Base-by-base conservation (phyloP, 2,888 invertebrate species). In the Aphodius sticticus region DNA sequence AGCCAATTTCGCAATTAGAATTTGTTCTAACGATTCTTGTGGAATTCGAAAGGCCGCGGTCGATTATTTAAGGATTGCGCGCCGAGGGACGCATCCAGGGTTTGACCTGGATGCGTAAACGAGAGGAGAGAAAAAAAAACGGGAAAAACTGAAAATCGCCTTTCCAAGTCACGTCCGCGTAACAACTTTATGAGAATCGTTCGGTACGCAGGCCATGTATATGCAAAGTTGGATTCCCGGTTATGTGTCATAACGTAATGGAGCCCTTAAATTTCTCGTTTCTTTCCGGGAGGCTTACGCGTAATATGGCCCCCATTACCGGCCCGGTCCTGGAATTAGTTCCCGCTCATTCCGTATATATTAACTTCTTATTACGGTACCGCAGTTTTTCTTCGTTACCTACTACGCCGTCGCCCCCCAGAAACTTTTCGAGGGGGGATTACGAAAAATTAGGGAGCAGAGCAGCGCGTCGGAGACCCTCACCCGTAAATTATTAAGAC, bases 191-290 rank as follows among this genome's bases (percentile, higher is more conserved):
- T 84, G 83, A 80, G 81, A 79, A 78, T 78, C 80, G 82, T 81
- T 84, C 82, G 80, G 81, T 82, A 83, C 84, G 83, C 83, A 84
- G 81, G 81, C 83, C 84, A 85, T 85, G 84, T 85, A 85, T 84
- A 85, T 85, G 85, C 83, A 85, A 85, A 85, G 83, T 81, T 78
- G 81, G 82, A 82, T 84, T 84, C 84, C 82, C 84, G 84, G 84
- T 84, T 83, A 84, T 84, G 82, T 84, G 84, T 83, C 83, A 84
- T 84, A 83, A 82, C 80, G 83, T 84, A 83, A 83, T 84, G 83
- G 82, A 83, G 83, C 80, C 76, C 26, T 53, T 53, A 53, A 53
- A 53, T 53, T 53, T 53, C 53, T 53, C 53, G 53, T 53, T 53
- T 53, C 53, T 53, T 53, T 53, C 53, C 53, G 53, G 53, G 53